A percentile compares a stretch with the other conserved stretches of the same genome.
These are phyloP conservation scores for Boulengeromyrus knoepffleri DNA, from an alignment of 2,113 vertebrate genomes.

Conservation along the genomic window DNA sequence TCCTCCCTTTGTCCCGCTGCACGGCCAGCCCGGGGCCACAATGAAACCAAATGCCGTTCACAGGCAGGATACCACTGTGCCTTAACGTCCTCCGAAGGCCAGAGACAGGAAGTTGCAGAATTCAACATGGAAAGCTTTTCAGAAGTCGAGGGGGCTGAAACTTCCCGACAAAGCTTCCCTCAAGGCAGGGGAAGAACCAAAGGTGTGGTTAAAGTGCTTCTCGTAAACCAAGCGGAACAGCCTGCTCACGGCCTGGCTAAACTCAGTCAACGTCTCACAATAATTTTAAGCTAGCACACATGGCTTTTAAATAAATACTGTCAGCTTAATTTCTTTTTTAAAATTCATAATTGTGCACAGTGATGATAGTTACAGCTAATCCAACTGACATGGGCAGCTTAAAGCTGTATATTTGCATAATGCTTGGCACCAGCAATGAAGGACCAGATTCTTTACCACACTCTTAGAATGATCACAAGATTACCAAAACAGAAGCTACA, in stretches of 20 bases:
- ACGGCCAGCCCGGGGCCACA: conserved; percentile 34
- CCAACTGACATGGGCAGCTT: not conserved
- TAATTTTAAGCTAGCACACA: not conserved
- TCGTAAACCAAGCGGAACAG: not conserved
- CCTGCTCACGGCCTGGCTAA: not conserved
- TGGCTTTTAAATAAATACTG: not conserved
- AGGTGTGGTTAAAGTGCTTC: not conserved
- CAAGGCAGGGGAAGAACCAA: not conserved
- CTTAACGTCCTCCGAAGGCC: not conserved
- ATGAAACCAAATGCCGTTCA: conserved; percentile 20
- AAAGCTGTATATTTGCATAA: not conserved
- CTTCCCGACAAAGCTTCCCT: not conserved
- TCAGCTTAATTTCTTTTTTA: not conserved
- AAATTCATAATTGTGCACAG: not conserved
- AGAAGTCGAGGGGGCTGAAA: not conserved
- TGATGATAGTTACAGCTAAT: not conserved
- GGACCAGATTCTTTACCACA: not conserved
- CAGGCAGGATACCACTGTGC: conserved; percentile 42
- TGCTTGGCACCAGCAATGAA: not conserved
- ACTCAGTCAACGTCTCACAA: not conserved
- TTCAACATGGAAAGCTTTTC: conserved; percentile 17
- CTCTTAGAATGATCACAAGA: not conserved
- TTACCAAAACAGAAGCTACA: not conserved
- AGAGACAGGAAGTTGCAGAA: conserved; percentile 12
- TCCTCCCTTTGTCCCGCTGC: conserved; percentile 81